A percentile compares a stretch with the other conserved stretches of the same genome.
phyloP scores from a whole-genome alignment of 2,888 invertebrate genomes.

The Nomada fucata region DNA sequence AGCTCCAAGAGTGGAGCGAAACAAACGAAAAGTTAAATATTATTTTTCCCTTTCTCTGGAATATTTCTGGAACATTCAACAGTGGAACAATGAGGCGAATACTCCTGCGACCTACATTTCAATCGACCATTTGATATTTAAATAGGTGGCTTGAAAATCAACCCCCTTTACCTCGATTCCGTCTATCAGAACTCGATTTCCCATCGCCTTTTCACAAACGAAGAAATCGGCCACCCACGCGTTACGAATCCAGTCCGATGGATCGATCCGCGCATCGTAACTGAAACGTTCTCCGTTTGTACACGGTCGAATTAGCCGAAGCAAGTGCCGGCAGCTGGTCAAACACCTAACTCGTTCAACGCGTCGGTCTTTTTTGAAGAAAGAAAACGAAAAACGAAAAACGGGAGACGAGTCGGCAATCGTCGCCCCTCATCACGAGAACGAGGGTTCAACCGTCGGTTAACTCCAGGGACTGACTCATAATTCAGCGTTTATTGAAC shows the following conservation, averaged over 20 bases:
- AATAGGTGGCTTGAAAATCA: conserved; percentile 13
- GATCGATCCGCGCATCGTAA: background rate
- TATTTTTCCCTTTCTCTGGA: conserved; percentile 3
- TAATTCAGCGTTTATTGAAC: conserved; percentile 80
- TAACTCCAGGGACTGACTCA: conserved; percentile 68
- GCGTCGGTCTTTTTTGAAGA: background rate
- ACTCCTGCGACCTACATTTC: conserved; percentile 41
- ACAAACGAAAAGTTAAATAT: conserved; percentile 14
- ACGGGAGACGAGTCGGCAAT: background rate
- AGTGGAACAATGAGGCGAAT: conserved; percentile 20
- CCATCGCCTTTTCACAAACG: conserved; percentile 22
- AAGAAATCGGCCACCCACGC: background rate
- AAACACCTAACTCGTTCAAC: conserved; percentile 6
- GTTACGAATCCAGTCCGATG: background rate
- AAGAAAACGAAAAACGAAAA: too few species aligned
- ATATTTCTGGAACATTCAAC: conserved; percentile 18
- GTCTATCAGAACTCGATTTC: conserved; percentile 14
- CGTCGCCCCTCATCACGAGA: conserved; percentile 11
- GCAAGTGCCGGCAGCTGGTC: background rate
- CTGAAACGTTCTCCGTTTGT: background rate
- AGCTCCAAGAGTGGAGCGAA: background rate
- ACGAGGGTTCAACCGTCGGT: conserved; percentile 33
- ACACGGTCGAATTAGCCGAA: background rate
- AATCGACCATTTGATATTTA: conserved; percentile 32
- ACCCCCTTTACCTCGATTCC: conserved; percentile 8